A percentile compares a stretch with the other conserved stretches of the same genome.
Conservation (phyloP, 1,140 invertebrate species). For the Eupristina koningsbergeri region DNA sequence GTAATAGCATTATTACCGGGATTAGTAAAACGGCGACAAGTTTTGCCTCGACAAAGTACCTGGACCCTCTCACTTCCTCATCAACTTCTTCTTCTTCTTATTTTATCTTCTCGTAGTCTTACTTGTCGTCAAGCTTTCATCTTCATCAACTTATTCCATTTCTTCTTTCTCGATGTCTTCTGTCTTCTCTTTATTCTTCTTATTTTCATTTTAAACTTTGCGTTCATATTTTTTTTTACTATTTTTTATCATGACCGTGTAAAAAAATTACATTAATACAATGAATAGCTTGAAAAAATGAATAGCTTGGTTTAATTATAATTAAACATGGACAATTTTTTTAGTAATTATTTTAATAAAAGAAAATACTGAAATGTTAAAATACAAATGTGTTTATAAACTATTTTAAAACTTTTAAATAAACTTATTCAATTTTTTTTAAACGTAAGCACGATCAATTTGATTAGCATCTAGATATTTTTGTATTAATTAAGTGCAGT, state of each 20-base stretch:
- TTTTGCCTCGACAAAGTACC: not conserved
- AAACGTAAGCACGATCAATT: not conserved
- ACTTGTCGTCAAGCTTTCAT: not conserved
- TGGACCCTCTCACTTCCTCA: not conserved
- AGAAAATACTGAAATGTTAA: not conserved
- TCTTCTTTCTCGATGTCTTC: slow-evolving; percentile 56
- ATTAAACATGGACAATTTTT: not conserved
- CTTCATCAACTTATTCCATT: slow-evolving; percentile 45
- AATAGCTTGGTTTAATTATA: slow-evolving; percentile 1
- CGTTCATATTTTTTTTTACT: not conserved
- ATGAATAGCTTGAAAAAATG: slow-evolving; percentile 5
- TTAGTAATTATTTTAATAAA: not conserved
- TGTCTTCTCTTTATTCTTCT: slow-evolving; percentile 48
- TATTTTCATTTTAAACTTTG: not conserved
- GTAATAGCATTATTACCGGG: slow-evolving; percentile 45
- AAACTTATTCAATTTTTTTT: not conserved
- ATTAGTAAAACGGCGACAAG: slow-evolving; percentile 27
- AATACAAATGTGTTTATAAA: not conserved
- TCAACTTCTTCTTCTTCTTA: not conserved
- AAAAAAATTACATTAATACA: slow-evolving; percentile 14
- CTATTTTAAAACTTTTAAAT: not conserved
- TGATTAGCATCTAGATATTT: not conserved
- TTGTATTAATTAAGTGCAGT: not conserved
- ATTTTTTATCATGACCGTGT: not conserved
- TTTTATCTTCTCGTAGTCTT: not conserved